These are phyloP conservation scores for Danio albolineatus DNA, from an alignment of 2,797 vertebrate species.

Conservation along the genomic window DNA sequence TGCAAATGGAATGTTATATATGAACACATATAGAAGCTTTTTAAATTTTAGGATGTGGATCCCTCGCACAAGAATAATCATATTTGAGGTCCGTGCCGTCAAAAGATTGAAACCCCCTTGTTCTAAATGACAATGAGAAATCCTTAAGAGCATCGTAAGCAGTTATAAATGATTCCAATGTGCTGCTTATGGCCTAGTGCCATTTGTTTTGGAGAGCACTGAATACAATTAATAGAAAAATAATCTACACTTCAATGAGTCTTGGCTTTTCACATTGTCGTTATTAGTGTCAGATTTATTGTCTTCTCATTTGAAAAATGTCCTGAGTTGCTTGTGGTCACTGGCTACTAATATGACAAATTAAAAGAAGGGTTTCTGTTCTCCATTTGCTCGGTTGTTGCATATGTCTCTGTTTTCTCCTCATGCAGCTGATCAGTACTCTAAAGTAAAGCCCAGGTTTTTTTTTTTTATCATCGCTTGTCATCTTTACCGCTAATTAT, in stretches of 20 bases:
- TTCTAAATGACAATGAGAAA: slow-evolving; percentile 23
- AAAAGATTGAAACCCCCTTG: not conserved
- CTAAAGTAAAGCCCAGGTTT: slow-evolving; percentile 51
- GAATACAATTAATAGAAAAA: slow-evolving; percentile 43
- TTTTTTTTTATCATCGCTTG: slow-evolving; percentile 49
- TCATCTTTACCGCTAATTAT: slow-evolving; percentile 65
- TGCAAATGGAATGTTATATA: not conserved
- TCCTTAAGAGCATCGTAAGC: slow-evolving; percentile 22
- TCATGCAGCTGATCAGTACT: slow-evolving; percentile 30
- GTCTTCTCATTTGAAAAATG: slow-evolving; percentile 11
- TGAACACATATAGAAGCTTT: not conserved
- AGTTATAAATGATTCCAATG: slow-evolving; percentile 34
- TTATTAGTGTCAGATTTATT: slow-evolving; percentile 36
- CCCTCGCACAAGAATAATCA: not conserved
- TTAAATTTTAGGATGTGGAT: not conserved
- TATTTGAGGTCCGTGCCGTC: not conserved
- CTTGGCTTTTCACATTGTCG: slow-evolving; percentile 37
- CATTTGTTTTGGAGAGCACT: slow-evolving; percentile 38
- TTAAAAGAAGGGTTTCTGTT: not conserved
- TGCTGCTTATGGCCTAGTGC: slow-evolving; percentile 32
- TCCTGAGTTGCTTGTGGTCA: slow-evolving; percentile 13
- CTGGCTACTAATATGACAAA: slow-evolving; percentile 10
- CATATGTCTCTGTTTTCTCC: not conserved
- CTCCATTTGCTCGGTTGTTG: slow-evolving; percentile 1
- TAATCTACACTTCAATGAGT: slow-evolving; percentile 18